Base-by-base conservation (phyloP, 2,888 invertebrate species). In the Ischnura elegans region DNA sequence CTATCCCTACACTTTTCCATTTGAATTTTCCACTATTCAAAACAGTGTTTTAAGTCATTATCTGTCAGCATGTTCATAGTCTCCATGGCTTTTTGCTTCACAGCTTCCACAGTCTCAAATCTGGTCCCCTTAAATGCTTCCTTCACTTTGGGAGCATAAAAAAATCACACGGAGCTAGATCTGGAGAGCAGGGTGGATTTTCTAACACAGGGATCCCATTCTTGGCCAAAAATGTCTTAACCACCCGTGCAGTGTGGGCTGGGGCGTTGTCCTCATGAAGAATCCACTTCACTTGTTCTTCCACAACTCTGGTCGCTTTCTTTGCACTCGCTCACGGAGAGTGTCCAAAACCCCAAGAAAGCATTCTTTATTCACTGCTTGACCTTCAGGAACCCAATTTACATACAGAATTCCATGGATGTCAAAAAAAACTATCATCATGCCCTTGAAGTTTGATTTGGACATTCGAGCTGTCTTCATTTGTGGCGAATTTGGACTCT, bases 141-240 rank as follows among this genome's bases (percentile, higher is more conserved):
- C 55, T 55, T 55, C 13, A 55, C 55, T 55, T 55, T 55, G 55
- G 55, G 55, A 55, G 21, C 55, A 55, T 55, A 55, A 55, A 55
- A 55, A 55, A 55, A 19, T 55, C 55, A 19, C 55, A 55, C 55
- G 21, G 55, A 55, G 55, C 55, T 55, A 55, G 94, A 76, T 95
- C 95, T 46, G 94, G 95, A 36, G 94, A 95, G 93, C 95, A 95
- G n/a, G 94, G 94, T 43, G 95, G 94, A 76, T 94, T 94, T 25
- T 94, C 94, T 42, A 95, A 87, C 86, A 94, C 94, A 51, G 94
- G 93, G 61, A 94, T 94, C 94, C 94, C 94, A 55, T 94, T 94
- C 85, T 94, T 94, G 45, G 94, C 94, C 90, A 94, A 94, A 94
- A 94, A 95, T 90, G 93, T 93, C 45, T 94, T 94, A 2, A 95